Evolutionary conservation across 2,113 vertebrate genomes (phyloP), one percentile per base, ranked within the genome.

Genomic region (Leptodactylus fuscus): DNA sequence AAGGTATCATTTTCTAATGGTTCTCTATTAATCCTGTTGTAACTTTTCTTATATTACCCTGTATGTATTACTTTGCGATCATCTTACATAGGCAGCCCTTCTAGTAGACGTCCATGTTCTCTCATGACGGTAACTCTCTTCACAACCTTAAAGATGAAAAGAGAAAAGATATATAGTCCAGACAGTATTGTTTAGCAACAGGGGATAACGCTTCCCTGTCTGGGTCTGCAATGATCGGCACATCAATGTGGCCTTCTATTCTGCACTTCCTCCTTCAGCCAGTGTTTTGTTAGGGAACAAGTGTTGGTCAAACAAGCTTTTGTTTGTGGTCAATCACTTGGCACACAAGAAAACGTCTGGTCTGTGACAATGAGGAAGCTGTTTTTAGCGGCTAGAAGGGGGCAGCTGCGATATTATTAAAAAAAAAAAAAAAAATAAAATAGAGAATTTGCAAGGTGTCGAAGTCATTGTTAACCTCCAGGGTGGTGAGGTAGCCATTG

Each of bases 271-370:
- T 94, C 90, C 91, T 94, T 89, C 87, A 91, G 90, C 87, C 84
- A 12, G 89, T 87, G 90, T 93, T 96, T 94, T 96, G 93, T 96
- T 94, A 94, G 78, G 75, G 92, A 94, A 92, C 92, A 95, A 94
- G 91, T 92, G 90, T 92, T 95, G 94, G 95, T 96, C 94, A 96
- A 94, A 94, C 93, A 95, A 93, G 90, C 90, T 94, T 95, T 95
- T 94, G 93, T 96, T 92, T 93, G 92, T 88, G 93, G 92, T 93
- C 93, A 93, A 89, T 94, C 92, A 91, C 91, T 96, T 93, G 90
- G 92, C 88, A 80, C 87, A 87, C 90, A 92, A 91, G 91, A 91
- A 91, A 92, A 88, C 91, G 91, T 90, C 91, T 94, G 88, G 90
- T 90, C 86, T 81, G 62, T 91, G 91, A 93, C 91, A 93, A 94